These are phyloP conservation scores for Chaenocephalus aceratus DNA, from an alignment of 2,113 vertebrate species.

Conservation along the genomic window DNA sequence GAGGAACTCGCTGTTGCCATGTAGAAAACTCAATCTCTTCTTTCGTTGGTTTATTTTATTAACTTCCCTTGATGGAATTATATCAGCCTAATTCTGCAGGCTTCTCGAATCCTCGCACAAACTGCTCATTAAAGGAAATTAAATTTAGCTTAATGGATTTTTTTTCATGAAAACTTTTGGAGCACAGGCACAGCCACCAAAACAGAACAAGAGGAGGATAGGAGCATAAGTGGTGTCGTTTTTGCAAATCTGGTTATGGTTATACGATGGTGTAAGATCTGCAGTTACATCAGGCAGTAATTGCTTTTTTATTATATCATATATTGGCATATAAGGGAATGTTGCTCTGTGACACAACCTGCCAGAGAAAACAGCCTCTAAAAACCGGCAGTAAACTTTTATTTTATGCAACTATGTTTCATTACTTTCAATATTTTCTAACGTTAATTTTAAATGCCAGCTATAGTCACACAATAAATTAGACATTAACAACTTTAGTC, in stretches of 20 bases:
- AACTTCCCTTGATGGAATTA: not conserved
- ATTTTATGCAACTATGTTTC: slow-evolving; percentile 54
- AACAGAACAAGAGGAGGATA: slow-evolving; percentile 7
- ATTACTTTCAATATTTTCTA: slow-evolving; percentile 48
- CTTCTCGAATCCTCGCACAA: not conserved
- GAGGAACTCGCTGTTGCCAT: not conserved
- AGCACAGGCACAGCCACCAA: not conserved
- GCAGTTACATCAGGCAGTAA: slow-evolving; percentile 32
- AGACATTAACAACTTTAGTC: not conserved
- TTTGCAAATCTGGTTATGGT: slow-evolving; percentile 38
- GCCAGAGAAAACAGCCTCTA: slow-evolving; percentile 54
- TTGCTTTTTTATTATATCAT: slow-evolving; percentile 62
- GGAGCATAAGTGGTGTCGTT: slow-evolving; percentile 10
- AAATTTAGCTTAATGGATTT: slow-evolving; percentile 8
- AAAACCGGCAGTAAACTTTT: slow-evolving; percentile 65
- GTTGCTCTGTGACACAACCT: slow-evolving; percentile 55
- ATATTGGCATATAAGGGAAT: slow-evolving; percentile 62
- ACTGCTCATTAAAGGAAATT: not conserved
- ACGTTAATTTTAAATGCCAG: slow-evolving; percentile 41
- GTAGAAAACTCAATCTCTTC: not conserved
- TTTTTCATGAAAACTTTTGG: slow-evolving; percentile 26
- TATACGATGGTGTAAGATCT: slow-evolving; percentile 43
- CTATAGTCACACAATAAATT: slow-evolving; percentile 11
- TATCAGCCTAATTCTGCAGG: not conserved
- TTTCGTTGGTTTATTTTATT: slow-evolving; percentile 1